Conservation (phyloP, 2,113 vertebrate genomes). For the zebrafish (Danio rerio) region DNA sequence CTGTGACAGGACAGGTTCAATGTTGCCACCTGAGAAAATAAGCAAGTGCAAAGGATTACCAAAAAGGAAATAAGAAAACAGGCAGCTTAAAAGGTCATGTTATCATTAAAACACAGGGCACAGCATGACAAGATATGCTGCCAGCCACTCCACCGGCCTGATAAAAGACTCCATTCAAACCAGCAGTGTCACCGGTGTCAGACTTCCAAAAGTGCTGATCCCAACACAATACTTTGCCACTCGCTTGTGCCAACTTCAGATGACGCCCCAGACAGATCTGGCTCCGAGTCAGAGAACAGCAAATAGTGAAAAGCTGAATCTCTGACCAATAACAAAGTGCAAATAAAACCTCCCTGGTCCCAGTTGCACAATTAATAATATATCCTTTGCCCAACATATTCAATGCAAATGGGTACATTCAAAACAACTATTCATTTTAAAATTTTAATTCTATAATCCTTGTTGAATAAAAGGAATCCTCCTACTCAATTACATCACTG, state of each 20-base stretch:
- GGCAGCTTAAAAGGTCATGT: background rate
- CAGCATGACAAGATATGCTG: slow-evolving; percentile 5
- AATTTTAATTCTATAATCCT: too few relatives aligned
- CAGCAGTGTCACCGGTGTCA: slow-evolving; percentile 43
- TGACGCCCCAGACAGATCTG: slow-evolving; percentile 16
- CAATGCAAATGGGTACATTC: too few relatives aligned
- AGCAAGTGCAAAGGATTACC: background rate
- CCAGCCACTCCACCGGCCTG: background rate
- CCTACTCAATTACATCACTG: too few relatives aligned
- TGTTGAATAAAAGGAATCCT: too few relatives aligned
- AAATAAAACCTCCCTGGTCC: background rate
- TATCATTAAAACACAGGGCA: slow-evolving; percentile 11
- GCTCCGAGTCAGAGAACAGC: background rate
- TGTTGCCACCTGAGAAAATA: background rate
- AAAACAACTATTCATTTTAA: too few relatives aligned
- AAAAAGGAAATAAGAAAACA: background rate
- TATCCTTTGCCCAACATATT: too few relatives aligned
- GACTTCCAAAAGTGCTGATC: slow-evolving; percentile 41
- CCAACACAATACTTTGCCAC: slow-evolving; percentile 33
- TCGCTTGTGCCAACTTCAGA: slow-evolving; percentile 16
- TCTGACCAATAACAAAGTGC: background rate
- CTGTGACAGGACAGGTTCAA: background rate
- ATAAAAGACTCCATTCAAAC: slow-evolving; percentile 59
- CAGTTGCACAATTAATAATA: background rate
- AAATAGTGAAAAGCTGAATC: slow-evolving; percentile 16